Base-by-base conservation (phyloP, 2,888 invertebrate species). In the Eulithis testata region DNA sequence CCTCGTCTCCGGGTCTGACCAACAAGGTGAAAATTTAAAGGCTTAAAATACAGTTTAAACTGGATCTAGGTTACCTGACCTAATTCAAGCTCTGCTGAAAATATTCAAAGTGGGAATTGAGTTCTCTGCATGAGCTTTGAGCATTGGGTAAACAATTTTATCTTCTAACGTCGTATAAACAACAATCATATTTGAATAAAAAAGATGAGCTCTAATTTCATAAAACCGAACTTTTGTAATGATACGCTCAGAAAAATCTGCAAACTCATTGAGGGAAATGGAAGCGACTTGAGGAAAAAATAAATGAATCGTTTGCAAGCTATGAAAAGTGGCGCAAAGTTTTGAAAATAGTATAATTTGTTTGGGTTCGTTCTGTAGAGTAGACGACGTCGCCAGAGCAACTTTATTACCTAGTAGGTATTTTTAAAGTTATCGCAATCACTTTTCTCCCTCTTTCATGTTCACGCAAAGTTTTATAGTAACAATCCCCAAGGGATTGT, bases 11-110 rank as follows among this genome's bases (percentile, higher is more conserved):
- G 54, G 70, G 62, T 67, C 60, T 59, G 53, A 9, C 64, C 54
- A 70, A 60, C 59, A 58, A 69, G 60, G 63, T 66, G 54, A 63
- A 71, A 69, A 64, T 69, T 68, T 68, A 58, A 68, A 61, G 63
- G 62, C 49, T 21, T 49, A 11, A 47, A 47, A 12, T 3, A 8
- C 7, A 52, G 52, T 64, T 63, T 47, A 62, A 69, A 65, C 60
- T 59, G 47, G 60, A 58, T 64, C 64, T 69, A 64, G 63, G 59
- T 57, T 62, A 61, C 59, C 58, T 66, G 66, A 61, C 73, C 71
- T 69, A 59, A 66, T 60, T 70, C 53, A 56, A 47, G 36, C 56
- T 49, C 21, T n/a, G 59, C 55, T 40, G 40, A 51, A 68, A 62
- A 65, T 61, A 51, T 47, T 49, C 12, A 12, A 21, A 50, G 40